Base-by-base conservation (phyloP, 1,140 invertebrate genomes). In the Tetranychus cinnabarinus region DNA sequence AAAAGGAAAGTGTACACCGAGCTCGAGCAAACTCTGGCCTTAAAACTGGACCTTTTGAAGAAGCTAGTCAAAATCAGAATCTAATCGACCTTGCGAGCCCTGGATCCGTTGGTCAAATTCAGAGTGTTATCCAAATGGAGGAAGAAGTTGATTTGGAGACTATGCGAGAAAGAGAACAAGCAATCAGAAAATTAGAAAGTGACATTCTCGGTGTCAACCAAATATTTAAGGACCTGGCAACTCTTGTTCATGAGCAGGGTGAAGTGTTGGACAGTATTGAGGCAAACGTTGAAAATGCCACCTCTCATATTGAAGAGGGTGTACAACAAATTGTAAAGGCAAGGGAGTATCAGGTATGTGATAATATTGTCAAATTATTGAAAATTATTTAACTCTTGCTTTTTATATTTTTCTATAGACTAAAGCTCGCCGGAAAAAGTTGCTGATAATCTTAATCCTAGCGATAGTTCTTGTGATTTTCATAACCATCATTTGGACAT, bases 151-250 rank as follows among this genome's bases (percentile, higher is more conserved):
- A 93, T 72, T 72, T 96, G 55, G 77, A 85, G 66, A 79, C 84
- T 66, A 74, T 96, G 1, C 82, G 88, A 69, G 87, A 95, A 71
- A 81, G 91, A 68, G 89, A 97, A 77, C 78, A 84, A 67, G 84
- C 88, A 64, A 88, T 91, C 65, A 77, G 81, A 64, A 82, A 92
- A 72, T 76, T 96, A 55, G 91, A 96, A 79, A 82, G 77, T 67
- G 88, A 97, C 73, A 97, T 97, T 66, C 80, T 81, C 66, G 88
- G 91, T 70, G 90, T 97, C 15, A 97, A 97, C 75, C 83, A 95
- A 74, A 97, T 98, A 68, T 98, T 97, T 73, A 96, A 92, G 77
- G 92, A 97, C 70, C 77, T 99, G 56, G 93, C 91, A 3, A 81
- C 86, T 56, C 77, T 98, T 72, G 91, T 98, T 23, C 91, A 97